Base-by-base conservation (phyloP, 2,888 invertebrate genomes). In the Caenorhabditis wallacei region DNA sequence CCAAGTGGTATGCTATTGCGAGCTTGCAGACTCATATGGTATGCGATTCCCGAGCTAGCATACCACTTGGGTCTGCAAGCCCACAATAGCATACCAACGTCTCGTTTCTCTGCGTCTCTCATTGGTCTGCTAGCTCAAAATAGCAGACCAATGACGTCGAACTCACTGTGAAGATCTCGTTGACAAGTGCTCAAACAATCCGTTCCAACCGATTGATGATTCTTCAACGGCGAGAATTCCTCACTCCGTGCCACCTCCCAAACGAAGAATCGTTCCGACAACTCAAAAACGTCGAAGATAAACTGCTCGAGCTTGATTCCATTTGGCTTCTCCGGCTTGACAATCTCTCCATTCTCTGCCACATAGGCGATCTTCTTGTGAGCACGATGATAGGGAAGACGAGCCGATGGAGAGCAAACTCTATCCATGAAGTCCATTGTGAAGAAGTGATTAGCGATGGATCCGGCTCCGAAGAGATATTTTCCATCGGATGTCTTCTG, bases 221-320 rank as follows among this genome's bases (percentile, higher is more conserved):
- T 99, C 61, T 99, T 99, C 86, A 99, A 93, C 0, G 98, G 97
- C 88, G 98, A 97, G 92, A 99, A 99, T 92, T 99, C 99, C 81
- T 96, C 95, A 87, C 96, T 95, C 57, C 98, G 94, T 0, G 96
- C 96, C 93, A 98, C 97, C 79, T 90, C 87, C 95, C 97, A 96
- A 7, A 96, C 96, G 13, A 95, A 96, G 91, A 99, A 96, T 89
- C 95, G 95, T 94, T 96, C 95, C 0, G 97, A 95, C 93, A 96
- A 97, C 91, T 95, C 95, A 92, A 99, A 99, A 0, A 98, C 97
- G 93, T 99, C 99, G 92, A 99, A 99, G 11, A 99, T 96, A 92
- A 99, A 99, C 93, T 98, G 99, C 92, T 99, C 99, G 93, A 99
- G 95, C 93, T 99, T 99, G 86, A 99, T 96, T 11, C 98, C 99